A percentile compares a stretch with the other conserved stretches of the same genome.
phyloP scores from a whole-genome alignment of 2,113 vertebrate species.

The Triplophysa siluroides region DNA sequence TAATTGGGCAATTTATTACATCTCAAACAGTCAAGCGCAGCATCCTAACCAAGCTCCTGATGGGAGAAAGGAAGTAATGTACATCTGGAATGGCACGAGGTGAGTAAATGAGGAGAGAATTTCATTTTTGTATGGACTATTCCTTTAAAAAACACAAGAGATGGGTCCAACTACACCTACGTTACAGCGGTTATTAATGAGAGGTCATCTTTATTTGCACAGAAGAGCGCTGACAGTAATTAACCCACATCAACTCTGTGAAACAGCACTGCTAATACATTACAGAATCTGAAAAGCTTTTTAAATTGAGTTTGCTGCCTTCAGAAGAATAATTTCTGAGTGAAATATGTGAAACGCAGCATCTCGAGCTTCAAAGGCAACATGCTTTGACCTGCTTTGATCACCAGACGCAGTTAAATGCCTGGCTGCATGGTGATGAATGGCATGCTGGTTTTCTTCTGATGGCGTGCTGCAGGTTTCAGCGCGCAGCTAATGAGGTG shows the following conservation, averaged over 20 bases:
- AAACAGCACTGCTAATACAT: slow-evolving; percentile 41
- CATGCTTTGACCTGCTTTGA: slow-evolving; percentile 17
- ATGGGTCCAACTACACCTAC: not conserved
- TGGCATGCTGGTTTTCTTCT: slow-evolving; percentile 18
- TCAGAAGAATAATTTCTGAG: slow-evolving; percentile 1
- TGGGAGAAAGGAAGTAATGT: too few relatives aligned
- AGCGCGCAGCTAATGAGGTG: slow-evolving; percentile 4
- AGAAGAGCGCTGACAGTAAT: slow-evolving; percentile 40
- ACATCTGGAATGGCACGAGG: too few relatives aligned
- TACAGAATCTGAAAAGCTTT: slow-evolving; percentile 16
- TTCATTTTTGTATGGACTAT: too few relatives aligned
- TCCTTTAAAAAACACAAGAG: not conserved
- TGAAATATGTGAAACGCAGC: not conserved
- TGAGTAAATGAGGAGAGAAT: too few relatives aligned
- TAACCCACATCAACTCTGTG: slow-evolving; percentile 18
- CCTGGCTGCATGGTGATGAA: slow-evolving; percentile 31
- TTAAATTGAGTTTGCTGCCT: slow-evolving; percentile 1
- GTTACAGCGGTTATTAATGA: slow-evolving; percentile 4
- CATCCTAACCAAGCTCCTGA: not conserved
- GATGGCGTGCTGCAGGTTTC: slow-evolving; percentile 11
- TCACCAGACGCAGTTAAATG: slow-evolving; percentile 26
- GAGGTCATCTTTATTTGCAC: slow-evolving; percentile 36
- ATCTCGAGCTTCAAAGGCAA: slow-evolving; percentile 19
- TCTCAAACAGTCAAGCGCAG: not conserved
- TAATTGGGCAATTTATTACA: slow-evolving; percentile 45